Evolutionary conservation across 92 coral and sea anemone species (phyloP), one percentile per base, ranked within the genome.

Genomic region (Heteractis magnifica): DNA sequence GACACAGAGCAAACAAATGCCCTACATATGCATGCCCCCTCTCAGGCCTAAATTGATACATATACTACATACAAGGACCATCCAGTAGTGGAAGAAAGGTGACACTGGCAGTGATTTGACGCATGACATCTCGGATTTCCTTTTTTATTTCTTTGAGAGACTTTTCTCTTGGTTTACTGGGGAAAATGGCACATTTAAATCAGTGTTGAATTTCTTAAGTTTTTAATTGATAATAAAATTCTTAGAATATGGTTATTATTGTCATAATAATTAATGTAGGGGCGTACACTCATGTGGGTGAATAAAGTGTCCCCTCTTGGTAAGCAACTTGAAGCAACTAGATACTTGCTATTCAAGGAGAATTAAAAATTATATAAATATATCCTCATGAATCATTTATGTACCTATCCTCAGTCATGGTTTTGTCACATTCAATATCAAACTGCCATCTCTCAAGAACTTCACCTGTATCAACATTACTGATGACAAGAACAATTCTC

Each of bases 381-480:
- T 10, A 44, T 77, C 34, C 5, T 5, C 44, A 52, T 23, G 13
- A 79, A 59, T 9, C 6, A 11, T 14, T 14, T 11, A 26, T 20
- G 6, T 68, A 77, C 88, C 88, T 85, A 71, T 85, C 88, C 26
- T 85, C 88, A 3, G 41, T 50, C 83, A 85, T 71, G 48, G 90
- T 41, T 20, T 93, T 90, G 70, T 95, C 98, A 79, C 98, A 94
- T 23, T 96, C 92, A 49, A 96, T 91, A 44, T 96, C 92, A 91
- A 96, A 96, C 89, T 96, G 99, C 99, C 99, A 96, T 59, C 98
- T 94, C 75, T 96, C 99, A 65, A 92, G 41, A 3, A 92, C 89
- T 81, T 96, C 99, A 55, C 88, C 94, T 16, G 92, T 84, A 76
- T 88, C 88, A 34, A 94, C 86, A 79, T 83, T 83, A n/a, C 87